Percentiles rank a stretch among this genome's conserved stretches.
These are phyloP conservation scores for Diplodus puntazzo DNA, from an alignment of 2,797 vertebrate species.

Conservation along the genomic window DNA sequence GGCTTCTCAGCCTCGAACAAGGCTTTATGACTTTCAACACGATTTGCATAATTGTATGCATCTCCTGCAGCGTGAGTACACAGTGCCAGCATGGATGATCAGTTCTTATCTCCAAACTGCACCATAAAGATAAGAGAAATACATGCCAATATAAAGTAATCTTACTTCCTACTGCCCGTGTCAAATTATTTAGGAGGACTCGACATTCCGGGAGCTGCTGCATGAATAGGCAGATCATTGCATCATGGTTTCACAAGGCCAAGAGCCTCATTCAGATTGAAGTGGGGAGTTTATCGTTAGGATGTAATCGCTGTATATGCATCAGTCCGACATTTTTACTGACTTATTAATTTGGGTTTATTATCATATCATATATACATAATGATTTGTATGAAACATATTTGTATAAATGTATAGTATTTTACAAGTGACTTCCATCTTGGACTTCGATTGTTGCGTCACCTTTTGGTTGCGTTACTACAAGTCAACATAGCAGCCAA, in stretches of 20 bases:
- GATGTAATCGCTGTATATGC: slow-evolving; percentile 27
- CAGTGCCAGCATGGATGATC: slow-evolving; percentile 83
- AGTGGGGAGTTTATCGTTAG: slow-evolving; percentile 35
- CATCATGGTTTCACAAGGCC: slow-evolving; percentile 52
- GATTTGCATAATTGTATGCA: slow-evolving; percentile 88
- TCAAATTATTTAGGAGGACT: slow-evolving; percentile 80
- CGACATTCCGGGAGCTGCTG: slow-evolving; percentile 57
- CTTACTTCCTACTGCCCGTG: slow-evolving; percentile 73
- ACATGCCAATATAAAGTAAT: slow-evolving; percentile 77
- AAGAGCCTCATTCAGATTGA: slow-evolving; percentile 48
- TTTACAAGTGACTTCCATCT: background rate
- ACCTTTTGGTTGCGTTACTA: too few relatives aligned
- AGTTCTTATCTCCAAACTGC: slow-evolving; percentile 83
- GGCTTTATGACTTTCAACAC: slow-evolving; percentile 81
- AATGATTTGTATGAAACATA: slow-evolving; percentile 4
- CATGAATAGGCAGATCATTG: slow-evolving; percentile 58
- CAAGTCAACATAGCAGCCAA: too few relatives aligned
- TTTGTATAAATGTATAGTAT: background rate
- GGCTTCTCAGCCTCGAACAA: slow-evolving; percentile 70
- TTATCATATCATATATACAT: slow-evolving; percentile 5
- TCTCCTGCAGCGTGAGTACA: slow-evolving; percentile 80
- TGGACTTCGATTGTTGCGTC: too few relatives aligned
- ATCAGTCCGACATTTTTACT: background rate
- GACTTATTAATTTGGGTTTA: slow-evolving; percentile 18
- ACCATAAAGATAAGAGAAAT: slow-evolving; percentile 81